Evolutionary conservation across 1,140 invertebrate genomes (phyloP).

Genomic region (Paramacrobiotus metropolitanus): DNA sequence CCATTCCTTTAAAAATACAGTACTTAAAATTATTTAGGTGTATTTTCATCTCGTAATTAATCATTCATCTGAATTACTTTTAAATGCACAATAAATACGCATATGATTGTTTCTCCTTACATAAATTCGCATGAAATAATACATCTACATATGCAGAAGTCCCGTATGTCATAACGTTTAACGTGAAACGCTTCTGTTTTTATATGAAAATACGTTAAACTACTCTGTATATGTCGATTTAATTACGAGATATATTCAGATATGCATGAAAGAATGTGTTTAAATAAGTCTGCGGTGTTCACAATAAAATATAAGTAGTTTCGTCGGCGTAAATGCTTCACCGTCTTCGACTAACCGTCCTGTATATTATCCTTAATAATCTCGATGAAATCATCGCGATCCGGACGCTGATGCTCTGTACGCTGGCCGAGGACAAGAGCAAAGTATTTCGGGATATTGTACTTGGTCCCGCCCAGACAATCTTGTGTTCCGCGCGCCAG

Average conservation of each 20-base stretch:
- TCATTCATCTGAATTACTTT: no score
- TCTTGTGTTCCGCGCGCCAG: background rate
- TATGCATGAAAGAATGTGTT: background rate
- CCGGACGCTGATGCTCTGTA: background rate
- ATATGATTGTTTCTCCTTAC: background rate
- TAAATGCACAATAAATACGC: background rate
- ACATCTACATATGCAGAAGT: no score
- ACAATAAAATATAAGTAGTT: background rate
- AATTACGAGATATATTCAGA: no score
- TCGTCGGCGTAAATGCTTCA: no score
- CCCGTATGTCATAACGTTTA: no score
- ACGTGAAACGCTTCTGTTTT: no score
- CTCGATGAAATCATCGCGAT: background rate
- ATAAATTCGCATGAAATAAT: no score
- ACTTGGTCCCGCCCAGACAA: background rate
- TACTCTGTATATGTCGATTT: no score
- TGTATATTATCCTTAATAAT: background rate
- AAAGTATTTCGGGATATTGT: conserved; percentile 1
- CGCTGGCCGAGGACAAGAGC: background rate
- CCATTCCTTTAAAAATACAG: no score
- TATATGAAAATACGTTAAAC: no score
- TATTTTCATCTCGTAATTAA: no score
- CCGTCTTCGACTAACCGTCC: background rate
- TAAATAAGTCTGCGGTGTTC: background rate
- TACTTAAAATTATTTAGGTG: no score